Evolutionary conservation across 2,113 vertebrate species (phyloP).

Genomic region (Seriola aureovittata): DNA sequence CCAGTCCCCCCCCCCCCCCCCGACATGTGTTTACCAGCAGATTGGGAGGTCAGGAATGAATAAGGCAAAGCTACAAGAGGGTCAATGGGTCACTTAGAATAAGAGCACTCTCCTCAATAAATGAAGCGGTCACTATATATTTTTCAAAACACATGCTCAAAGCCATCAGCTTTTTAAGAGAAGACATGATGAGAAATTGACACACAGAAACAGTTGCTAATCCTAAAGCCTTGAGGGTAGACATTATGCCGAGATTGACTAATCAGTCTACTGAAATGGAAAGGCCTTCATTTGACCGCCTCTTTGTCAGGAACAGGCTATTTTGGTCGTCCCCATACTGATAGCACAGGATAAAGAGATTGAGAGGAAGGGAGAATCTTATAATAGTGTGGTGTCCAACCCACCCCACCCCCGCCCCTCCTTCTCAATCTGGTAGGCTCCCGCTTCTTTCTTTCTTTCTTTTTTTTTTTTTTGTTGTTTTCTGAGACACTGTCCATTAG

Average conservation of each 20-base stretch:
- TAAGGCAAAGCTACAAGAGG: slow-evolving; percentile 20
- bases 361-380: slow-evolving; percentile 62
- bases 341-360: slow-evolving; percentile 65
- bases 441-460: slow-evolving; percentile 1
- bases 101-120: slow-evolving; percentile 67
- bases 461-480: slow-evolving; percentile 66
- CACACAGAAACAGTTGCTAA: slow-evolving; percentile 76
- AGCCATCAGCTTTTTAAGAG: slow-evolving; percentile 69
- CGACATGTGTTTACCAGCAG: slow-evolving; percentile 58
- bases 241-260: slow-evolving; percentile 75
- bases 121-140: slow-evolving; percentile 68
- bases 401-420: slow-evolving; percentile 59
- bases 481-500: slow-evolving; percentile 82
- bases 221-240: slow-evolving; percentile 73
- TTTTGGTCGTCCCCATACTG: slow-evolving; percentile 63
- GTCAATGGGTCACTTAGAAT: slow-evolving; percentile 67
- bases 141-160: slow-evolving; percentile 60
- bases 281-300: slow-evolving; percentile 72
- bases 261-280: slow-evolving; percentile 74
- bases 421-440: slow-evolving; percentile 53
- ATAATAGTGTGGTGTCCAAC: slow-evolving; percentile 64
- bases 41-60: slow-evolving; percentile 61
- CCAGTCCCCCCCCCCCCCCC: slow-evolving; percentile 32
- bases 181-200: slow-evolving; percentile 64
- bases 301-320: slow-evolving; percentile 70